Evolutionary conservation across 2,888 invertebrate species (phyloP).

Genomic region (Troides aeacus): DNA sequence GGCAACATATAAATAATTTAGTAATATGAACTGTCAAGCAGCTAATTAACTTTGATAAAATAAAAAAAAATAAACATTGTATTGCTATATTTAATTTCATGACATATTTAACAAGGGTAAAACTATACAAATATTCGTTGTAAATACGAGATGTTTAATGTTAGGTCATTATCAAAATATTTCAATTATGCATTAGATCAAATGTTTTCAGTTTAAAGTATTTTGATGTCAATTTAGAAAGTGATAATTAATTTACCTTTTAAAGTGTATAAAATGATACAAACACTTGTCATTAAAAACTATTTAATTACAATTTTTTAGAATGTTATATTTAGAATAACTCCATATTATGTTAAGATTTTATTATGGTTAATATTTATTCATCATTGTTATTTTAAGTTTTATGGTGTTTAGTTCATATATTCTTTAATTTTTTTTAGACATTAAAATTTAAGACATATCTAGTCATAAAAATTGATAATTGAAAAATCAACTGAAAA

Average conservation of each 20-base stretch:
- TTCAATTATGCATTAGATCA: too few species aligned
- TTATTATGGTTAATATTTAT: background rate
- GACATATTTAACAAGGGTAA: background rate
- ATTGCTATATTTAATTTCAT: background rate
- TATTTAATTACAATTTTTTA: too few species aligned
- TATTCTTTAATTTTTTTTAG: constrained; percentile 8
- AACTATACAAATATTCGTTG: background rate
- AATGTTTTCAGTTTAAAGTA: too few species aligned
- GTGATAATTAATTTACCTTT: too few species aligned
- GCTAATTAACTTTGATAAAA: background rate
- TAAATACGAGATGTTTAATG: too few species aligned
- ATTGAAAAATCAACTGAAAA: constrained; percentile 12
- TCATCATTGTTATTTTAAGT: background rate
- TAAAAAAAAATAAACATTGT: too few species aligned
- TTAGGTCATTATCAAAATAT: too few species aligned
- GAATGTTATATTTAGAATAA: too few species aligned
- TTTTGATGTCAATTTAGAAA: too few species aligned
- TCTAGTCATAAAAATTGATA: constrained; percentile 30
- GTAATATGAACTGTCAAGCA: background rate
- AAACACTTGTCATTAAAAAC: too few species aligned
- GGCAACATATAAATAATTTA: background rate
- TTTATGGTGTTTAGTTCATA: background rate
- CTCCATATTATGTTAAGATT: too few species aligned
- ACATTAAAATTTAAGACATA: constrained; percentile 1
- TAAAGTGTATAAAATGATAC: too few species aligned